These are phyloP conservation scores for Ruditapes philippinarum DNA, from an alignment of 1,140 invertebrate species.

Conservation along the genomic window DNA sequence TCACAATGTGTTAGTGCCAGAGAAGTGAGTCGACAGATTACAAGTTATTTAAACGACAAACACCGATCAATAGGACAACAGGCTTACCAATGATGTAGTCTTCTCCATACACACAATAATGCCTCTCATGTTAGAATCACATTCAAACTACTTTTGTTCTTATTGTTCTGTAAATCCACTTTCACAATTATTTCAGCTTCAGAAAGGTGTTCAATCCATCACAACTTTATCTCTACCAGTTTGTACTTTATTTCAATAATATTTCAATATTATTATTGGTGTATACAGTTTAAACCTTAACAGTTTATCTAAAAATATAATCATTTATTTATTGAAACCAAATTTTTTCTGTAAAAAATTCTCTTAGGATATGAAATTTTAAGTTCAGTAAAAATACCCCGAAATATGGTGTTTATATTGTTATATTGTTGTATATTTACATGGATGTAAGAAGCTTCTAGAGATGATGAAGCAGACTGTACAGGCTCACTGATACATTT, in stretches of 20 bases:
- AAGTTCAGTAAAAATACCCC: no score
- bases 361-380: no score
- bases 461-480: background rate
- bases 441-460: background rate
- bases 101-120: background rate
- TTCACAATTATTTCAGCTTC: no score
- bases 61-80: background rate
- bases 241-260: no score
- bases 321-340: no score
- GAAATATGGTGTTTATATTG: background rate
- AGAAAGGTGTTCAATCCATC: no score
- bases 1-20: slow-evolving; percentile 8
- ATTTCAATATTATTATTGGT: no score
- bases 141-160: background rate
- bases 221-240: no score
- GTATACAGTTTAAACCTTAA: no score
- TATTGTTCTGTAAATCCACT: background rate
- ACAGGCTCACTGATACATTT: slow-evolving; percentile 14
- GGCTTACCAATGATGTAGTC: slow-evolving; percentile 15
- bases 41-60: slow-evolving; percentile 18
- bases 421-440: background rate
- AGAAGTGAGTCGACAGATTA: slow-evolving; percentile 14
- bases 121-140: background rate
- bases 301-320: no score
- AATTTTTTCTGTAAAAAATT: no score